Base-by-base conservation (phyloP, 1,140 invertebrate species). In the Caenorhabditis brenneri region DNA sequence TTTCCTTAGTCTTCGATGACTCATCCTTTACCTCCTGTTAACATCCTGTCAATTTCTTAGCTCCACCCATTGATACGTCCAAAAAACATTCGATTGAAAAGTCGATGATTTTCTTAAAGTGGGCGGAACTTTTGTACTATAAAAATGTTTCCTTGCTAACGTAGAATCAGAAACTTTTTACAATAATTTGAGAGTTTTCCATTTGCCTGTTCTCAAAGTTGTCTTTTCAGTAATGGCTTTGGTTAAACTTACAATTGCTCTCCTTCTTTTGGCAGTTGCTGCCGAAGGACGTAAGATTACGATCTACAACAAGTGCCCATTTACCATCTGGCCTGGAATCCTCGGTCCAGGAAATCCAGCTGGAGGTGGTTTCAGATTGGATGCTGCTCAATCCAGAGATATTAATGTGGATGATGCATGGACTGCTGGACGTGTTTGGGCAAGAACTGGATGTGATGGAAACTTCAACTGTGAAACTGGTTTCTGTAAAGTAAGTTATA, bases 391-490 rank as follows among this genome's bases (percentile, higher is more conserved):
- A 53, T 46, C 42, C 2, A 78, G 36, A 39, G 53, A 79, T 15
- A 60, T 88, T n/a, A 29, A 65, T 12, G 87, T 88, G 4, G 69
- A 69, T 10, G 79, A 88, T 79, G 80, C 84, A 22, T 87, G 86
- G 81, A 83, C 69, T 19, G 81, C 86, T 31, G 88, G 88, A 29
- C 48, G 88, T 9, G 58, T 88, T 78, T 89, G 88, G 88, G 88
- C 87, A 36, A 51, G 88, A 51, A 88, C 87, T n/a, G 86, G 84
- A 19, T 89, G 88, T 79, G 74, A 84, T 80, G 80, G 81, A 31
- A 80, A 84, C 55, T 84, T 85, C 12, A 85, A 84, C 49, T 89
- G 88, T 84, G 86, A 88, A 19, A 89, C 88, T 39, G 88, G 88
- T 16, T 86, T 87, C 53, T 89, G 88, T 53, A 86, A 85, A 49